Conservation (phyloP, 2,888 invertebrate genomes). For the Hirtodrosophila cameraria region DNA sequence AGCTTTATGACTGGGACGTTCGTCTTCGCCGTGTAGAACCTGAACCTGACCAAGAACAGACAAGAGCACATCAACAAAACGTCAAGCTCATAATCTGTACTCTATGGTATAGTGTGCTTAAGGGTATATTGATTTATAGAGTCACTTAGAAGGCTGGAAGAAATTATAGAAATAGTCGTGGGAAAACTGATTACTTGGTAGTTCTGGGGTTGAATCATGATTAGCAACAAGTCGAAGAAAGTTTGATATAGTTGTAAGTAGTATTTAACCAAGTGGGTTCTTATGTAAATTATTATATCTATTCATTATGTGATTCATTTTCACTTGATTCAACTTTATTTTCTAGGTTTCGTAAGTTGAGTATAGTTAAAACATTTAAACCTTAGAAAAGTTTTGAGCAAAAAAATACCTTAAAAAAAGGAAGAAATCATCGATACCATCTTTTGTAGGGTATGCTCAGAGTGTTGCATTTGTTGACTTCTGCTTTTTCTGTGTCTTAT, state of each 20-base stretch:
- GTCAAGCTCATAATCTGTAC: conserved; percentile 24
- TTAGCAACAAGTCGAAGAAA: too few species aligned
- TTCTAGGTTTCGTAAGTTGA: not conserved
- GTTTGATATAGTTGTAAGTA: too few species aligned
- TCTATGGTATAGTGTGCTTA: not conserved
- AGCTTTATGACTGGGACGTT: conserved; percentile 41
- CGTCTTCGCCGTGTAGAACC: conserved; percentile 36
- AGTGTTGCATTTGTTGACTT: not conserved
- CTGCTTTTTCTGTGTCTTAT: conserved; percentile 30
- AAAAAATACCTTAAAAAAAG: too few species aligned
- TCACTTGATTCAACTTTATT: not conserved
- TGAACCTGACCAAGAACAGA: conserved; percentile 35
- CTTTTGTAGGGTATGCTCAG: conserved; percentile 6
- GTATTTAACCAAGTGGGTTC: too few species aligned
- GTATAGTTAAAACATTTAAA: too few species aligned
- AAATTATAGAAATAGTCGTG: too few species aligned
- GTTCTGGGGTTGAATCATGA: too few species aligned
- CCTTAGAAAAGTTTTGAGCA: too few species aligned
- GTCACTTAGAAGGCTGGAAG: too few species aligned
- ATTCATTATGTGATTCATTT: too few species aligned
- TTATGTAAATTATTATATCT: not conserved
- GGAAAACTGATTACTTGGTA: too few species aligned
- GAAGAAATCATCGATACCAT: too few species aligned
- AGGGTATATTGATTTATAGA: conserved; percentile 9
- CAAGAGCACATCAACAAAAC: conserved; percentile 42